These are phyloP conservation scores for Hippasteria phrygiana DNA, from an alignment of 53 echinoderm and acorn worm genomes.

Conservation along the genomic window DNA sequence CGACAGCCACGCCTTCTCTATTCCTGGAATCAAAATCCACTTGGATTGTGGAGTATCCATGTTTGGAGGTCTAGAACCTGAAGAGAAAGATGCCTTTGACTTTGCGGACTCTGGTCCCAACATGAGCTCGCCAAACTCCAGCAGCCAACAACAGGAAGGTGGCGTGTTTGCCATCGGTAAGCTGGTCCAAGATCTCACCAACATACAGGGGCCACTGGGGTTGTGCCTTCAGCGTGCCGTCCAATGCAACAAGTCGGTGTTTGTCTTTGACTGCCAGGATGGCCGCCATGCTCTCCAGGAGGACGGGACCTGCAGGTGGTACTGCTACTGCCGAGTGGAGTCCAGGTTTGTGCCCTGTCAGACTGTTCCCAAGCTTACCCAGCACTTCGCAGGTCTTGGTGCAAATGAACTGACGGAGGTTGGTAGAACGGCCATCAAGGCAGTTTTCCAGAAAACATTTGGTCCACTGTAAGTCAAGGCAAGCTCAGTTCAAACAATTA, in stretches of 20 bases:
- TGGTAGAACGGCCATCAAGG: constrained; percentile 27
- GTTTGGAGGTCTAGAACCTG: neutral
- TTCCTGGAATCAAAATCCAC: neutral
- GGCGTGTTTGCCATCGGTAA: constrained; percentile 44
- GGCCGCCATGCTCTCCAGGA: neutral
- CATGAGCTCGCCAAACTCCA: neutral
- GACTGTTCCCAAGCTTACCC: constrained; percentile 4
- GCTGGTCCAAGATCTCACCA: neutral
- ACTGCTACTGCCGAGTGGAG: constrained; percentile 6
- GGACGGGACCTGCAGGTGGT: constrained; percentile 22
- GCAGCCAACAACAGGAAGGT: constrained; percentile 4
- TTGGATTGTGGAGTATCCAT: neutral
- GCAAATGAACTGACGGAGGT: constrained; percentile 28
- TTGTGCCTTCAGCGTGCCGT: constrained; percentile 23
- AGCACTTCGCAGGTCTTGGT: constrained; percentile 45
- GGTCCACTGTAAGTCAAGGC: constrained; percentile 34
- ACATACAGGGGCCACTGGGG: constrained; percentile 18
- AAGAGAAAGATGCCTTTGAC: neutral
- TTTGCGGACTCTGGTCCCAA: neutral
- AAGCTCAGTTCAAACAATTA: no score
- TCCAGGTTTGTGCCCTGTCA: constrained; percentile 29
- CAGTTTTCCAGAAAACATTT: constrained; percentile 39
- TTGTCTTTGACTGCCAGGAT: constrained; percentile 42
- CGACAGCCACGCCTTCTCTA: neutral
- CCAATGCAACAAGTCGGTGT: constrained; percentile 43